A percentile compares a stretch with the other conserved stretches of the same genome.
These are phyloP conservation scores for Datnioides undecimradiatus DNA, from an alignment of 2,113 vertebrate species.

Conservation along the genomic window DNA sequence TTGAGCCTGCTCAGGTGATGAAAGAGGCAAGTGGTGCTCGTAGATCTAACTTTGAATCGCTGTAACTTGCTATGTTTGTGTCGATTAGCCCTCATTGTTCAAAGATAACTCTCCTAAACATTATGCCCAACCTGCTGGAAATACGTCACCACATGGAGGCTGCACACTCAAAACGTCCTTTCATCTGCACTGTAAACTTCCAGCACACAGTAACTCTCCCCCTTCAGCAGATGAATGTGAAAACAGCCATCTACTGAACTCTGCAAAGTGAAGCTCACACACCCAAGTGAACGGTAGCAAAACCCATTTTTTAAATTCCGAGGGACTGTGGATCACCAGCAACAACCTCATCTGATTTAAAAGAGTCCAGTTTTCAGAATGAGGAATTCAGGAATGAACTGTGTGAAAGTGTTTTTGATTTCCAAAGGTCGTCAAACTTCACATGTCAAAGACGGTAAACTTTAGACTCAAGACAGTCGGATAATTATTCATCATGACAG, in stretches of 20 bases:
- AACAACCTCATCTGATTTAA: not conserved
- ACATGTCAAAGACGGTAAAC: constrained; percentile 28
- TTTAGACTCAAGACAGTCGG: constrained; percentile 24
- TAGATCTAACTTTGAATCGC: too few species aligned
- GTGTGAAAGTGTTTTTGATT: not conserved
- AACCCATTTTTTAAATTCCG: not conserved
- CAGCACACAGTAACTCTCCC: not conserved
- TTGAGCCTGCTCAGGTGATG: too few species aligned
- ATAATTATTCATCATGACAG: constrained; percentile 63
- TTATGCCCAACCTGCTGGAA: too few species aligned
- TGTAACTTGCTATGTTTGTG: too few species aligned
- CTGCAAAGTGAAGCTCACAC: too few species aligned
- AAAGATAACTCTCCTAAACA: too few species aligned
- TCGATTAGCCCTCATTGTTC: too few species aligned
- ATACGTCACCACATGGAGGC: too few species aligned
- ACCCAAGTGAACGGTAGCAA: not conserved
- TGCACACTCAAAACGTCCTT: too few species aligned
- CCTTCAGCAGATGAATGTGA: not conserved
- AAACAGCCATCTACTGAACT: not conserved
- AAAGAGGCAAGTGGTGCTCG: too few species aligned
- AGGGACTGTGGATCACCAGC: not conserved
- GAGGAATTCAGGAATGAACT: not conserved
- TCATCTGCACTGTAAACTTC: not conserved
- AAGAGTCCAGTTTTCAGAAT: not conserved
- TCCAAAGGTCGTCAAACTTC: constrained; percentile 37